A percentile compares a stretch with the other conserved stretches of the same genome.
Evolutionary conservation across 2,113 vertebrate genomes (phyloP).

Genomic region (Pogona vitticeps): DNA sequence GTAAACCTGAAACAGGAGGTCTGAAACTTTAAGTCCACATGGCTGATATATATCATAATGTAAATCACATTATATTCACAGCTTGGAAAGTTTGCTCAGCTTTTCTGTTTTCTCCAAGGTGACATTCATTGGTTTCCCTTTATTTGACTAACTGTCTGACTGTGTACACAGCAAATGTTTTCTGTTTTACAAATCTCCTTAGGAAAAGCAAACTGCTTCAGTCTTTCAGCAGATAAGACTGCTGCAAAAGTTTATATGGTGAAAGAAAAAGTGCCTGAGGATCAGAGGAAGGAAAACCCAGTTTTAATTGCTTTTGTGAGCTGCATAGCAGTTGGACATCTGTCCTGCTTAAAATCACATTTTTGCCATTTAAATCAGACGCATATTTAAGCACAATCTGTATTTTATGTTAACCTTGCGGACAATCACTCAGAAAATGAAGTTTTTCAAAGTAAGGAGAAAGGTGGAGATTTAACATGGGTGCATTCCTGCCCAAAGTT

Average conservation of each 20-base stretch:
- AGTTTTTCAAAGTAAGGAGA: neutral
- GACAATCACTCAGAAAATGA: no score
- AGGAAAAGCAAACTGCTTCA: neutral
- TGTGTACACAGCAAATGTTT: slow-evolving; percentile 18
- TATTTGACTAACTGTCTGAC: neutral
- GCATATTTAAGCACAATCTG: neutral
- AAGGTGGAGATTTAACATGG: neutral
- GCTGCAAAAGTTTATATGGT: neutral
- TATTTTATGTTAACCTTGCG: no score
- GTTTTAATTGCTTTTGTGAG: neutral
- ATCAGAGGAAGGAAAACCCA: neutral
- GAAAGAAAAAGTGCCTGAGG: neutral
- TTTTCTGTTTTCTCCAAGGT: slow-evolving; percentile 10
- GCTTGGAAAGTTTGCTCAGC: slow-evolving; percentile 24
- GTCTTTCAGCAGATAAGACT: neutral
- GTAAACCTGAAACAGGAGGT: neutral
- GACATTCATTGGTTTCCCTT: slow-evolving; percentile 5
- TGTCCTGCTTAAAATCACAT: neutral
- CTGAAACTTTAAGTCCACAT: neutral
- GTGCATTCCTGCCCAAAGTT: neutral
- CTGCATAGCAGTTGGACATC: neutral
- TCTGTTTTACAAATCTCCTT: slow-evolving; percentile 7
- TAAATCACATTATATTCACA: slow-evolving; percentile 6
- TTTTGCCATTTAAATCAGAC: neutral
- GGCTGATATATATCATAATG: slow-evolving; percentile 1